These are phyloP conservation scores for Odocoileus hemionus DNA, from an alignment of 2,113 vertebrate genomes.

Conservation along the genomic window DNA sequence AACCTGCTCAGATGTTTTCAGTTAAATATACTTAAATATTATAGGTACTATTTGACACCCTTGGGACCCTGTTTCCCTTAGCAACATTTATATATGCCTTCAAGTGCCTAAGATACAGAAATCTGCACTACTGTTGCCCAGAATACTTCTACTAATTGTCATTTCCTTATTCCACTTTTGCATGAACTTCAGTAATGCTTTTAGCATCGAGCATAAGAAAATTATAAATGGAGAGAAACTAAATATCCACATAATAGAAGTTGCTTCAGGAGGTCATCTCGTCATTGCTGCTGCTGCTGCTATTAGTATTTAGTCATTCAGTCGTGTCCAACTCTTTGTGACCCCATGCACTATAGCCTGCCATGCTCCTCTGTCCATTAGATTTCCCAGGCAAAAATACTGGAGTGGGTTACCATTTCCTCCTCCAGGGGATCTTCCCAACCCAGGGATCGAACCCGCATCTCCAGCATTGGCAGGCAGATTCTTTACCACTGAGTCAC, in stretches of 20 bases:
- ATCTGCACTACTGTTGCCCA: background rate
- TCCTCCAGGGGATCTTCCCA: background rate
- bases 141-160: background rate
- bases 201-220: background rate
- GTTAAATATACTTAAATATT: background rate
- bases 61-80: background rate
- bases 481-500: background rate
- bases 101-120: background rate
- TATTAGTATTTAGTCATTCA: background rate
- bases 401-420: background rate
- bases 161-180: slow-evolving; percentile 22
- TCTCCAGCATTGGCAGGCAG: background rate
- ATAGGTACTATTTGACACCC: background rate
- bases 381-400: background rate
- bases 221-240: background rate
- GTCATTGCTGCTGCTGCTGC: background rate
- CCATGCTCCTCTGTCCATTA: background rate
- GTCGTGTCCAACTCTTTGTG: background rate
- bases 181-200: background rate
- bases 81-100: background rate
- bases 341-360: background rate
- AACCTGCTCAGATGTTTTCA: background rate
- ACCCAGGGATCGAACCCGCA: background rate
- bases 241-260: background rate
- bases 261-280: background rate